Conservation (phyloP, 1,140 invertebrate genomes). For the Varroa destructor region DNA sequence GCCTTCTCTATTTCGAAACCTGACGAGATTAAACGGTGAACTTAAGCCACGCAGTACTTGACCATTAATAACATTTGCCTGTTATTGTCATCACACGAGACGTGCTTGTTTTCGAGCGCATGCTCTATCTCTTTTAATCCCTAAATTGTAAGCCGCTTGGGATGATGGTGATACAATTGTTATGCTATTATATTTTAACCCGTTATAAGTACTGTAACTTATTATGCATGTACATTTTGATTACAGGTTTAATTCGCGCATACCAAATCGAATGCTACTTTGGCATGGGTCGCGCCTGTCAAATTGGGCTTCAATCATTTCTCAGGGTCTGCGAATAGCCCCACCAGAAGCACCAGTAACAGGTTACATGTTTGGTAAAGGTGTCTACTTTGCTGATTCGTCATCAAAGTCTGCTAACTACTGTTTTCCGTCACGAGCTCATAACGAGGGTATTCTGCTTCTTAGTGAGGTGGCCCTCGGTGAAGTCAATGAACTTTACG, state of each 20-base stretch:
- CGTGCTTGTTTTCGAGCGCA: not conserved
- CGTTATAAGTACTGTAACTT: too few relatives aligned
- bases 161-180: too few relatives aligned
- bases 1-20: slow-evolving; percentile 37
- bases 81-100: not conserved
- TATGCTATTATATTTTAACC: too few relatives aligned
- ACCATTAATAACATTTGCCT: too few relatives aligned
- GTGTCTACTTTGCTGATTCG: slow-evolving; percentile 52
- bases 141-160: too few relatives aligned
- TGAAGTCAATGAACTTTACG: slow-evolving; percentile 35
- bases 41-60: not conserved
- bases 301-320: slow-evolving; percentile 50
- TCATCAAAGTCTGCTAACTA: slow-evolving; percentile 53
- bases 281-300: slow-evolving; percentile 50
- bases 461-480: slow-evolving; percentile 47
- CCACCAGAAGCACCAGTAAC: slow-evolving; percentile 45
- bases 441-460: slow-evolving; percentile 44
- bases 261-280: slow-evolving; percentile 43
- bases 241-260: slow-evolving; percentile 29
- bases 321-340: slow-evolving; percentile 49
- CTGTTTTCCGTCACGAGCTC: slow-evolving; percentile 43
- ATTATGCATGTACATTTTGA: not conserved
- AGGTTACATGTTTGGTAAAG: slow-evolving; percentile 50
- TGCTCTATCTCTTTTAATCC: not conserved
- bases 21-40: slow-evolving; percentile 36